Evolutionary conservation across 2,888 invertebrate genomes (phyloP).

Genomic region (Eupithecia subumbrata): DNA sequence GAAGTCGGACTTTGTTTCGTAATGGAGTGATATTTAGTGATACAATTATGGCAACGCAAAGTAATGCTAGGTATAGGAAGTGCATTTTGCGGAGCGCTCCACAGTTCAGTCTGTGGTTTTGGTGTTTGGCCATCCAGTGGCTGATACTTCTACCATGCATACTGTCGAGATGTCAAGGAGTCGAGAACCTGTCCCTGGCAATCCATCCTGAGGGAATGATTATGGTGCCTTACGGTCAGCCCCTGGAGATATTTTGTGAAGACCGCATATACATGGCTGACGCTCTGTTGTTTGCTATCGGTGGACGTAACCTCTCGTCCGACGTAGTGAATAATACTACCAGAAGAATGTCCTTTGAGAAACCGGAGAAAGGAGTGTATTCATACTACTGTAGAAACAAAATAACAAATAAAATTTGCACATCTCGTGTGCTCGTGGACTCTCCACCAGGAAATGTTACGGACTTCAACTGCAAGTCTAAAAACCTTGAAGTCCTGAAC

Average conservation of each 20-base stretch:
- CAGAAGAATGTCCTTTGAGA: conserved; percentile 81
- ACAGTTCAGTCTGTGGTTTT: conserved; percentile 68
- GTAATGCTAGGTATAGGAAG: conserved; percentile 62
- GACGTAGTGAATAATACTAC: conserved; percentile 86
- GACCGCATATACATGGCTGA: conserved; percentile 74
- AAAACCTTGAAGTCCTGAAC: conserved; percentile 88
- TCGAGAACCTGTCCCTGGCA: conserved; percentile 61
- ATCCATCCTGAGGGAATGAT: conserved; percentile 84
- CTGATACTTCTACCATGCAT: conserved; percentile 69
- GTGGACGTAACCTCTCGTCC: conserved; percentile 57
- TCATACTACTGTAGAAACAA: conserved; percentile 83
- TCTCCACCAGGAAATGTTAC: conserved; percentile 85
- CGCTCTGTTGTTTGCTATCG: conserved; percentile 73
- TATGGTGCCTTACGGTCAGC: conserved; percentile 82
- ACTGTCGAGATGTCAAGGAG: conserved; percentile 65
- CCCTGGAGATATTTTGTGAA: conserved; percentile 86
- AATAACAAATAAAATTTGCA: conserved; percentile 59
- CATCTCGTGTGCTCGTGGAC: conserved; percentile 71
- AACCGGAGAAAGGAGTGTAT: conserved; percentile 79
- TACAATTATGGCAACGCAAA: conserved; percentile 68
- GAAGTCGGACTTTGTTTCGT: conserved; percentile 61
- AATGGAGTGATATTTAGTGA: conserved; percentile 66
- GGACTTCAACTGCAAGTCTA: conserved; percentile 89
- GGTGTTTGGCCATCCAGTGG: conserved; percentile 68
- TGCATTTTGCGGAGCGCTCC: conserved; percentile 63